A percentile compares a stretch with the other conserved stretches of the same genome.
phyloP scores from a whole-genome alignment of 2,888 invertebrate species.

The Agrochola lychnidis region DNA sequence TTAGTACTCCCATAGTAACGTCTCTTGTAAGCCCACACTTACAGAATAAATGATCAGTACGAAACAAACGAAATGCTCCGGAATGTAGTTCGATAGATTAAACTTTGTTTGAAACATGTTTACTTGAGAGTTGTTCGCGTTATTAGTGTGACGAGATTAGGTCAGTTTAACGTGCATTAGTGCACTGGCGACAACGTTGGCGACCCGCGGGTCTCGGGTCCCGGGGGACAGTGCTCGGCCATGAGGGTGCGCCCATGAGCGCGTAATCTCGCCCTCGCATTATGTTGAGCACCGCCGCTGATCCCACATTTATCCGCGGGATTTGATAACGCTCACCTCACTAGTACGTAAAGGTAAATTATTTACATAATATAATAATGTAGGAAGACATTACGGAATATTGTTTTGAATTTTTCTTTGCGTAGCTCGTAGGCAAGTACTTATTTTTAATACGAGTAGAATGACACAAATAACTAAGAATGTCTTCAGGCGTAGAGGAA shows the following conservation, averaged over 20 bases:
- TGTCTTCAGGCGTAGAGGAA: not conserved
- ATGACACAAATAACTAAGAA: not conserved
- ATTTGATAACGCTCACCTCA: conserved; percentile 58
- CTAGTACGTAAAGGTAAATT: conserved; percentile 43
- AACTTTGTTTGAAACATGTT: conserved; percentile 14
- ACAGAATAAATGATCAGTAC: conserved; percentile 12
- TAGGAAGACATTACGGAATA: conserved; percentile 12
- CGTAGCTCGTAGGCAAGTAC: not conserved
- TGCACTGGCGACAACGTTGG: conserved; percentile 2
- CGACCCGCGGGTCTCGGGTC: not conserved
- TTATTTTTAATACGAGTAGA: not conserved
- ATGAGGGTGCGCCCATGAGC: conserved; percentile 17
- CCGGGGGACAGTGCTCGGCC: conserved; percentile 19
- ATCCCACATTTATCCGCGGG: conserved; percentile 57
- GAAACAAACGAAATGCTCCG: not conserved
- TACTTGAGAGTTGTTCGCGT: conserved; percentile 15
- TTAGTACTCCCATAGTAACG: conserved; percentile 21
- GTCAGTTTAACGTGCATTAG: conserved; percentile 31
- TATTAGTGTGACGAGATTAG: conserved; percentile 28
- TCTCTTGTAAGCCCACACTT: conserved; percentile 21
- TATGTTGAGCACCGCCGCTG: conserved; percentile 55
- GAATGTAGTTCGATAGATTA: conserved; percentile 10
- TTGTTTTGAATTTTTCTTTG: conserved; percentile 13
- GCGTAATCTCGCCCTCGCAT: conserved; percentile 60
- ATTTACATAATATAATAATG: conserved; percentile 49